These are phyloP conservation scores for Homarus americanus DNA, from an alignment of 1,140 invertebrate genomes.

Conservation along the genomic window DNA sequence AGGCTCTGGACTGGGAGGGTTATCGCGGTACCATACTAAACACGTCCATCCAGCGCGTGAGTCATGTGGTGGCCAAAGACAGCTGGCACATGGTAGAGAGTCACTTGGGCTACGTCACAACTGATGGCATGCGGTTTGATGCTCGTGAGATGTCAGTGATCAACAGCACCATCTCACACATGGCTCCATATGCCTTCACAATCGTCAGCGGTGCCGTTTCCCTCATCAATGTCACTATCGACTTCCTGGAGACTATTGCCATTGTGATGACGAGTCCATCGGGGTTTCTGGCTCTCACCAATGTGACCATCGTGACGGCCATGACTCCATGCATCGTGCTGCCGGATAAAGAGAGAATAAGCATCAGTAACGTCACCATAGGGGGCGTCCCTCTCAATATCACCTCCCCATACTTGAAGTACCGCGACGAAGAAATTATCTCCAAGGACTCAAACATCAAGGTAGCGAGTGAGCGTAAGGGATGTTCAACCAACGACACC, in stretches of 20 bases:
- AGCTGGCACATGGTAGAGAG: slow-evolving; percentile 41
- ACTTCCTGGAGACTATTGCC: slow-evolving; percentile 26
- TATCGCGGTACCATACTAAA: slow-evolving; percentile 54
- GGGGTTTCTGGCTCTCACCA: slow-evolving; percentile 33
- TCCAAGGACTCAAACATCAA: neutral
- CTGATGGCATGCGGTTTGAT: slow-evolving; percentile 44
- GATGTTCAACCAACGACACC: neutral
- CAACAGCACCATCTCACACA: slow-evolving; percentile 38
- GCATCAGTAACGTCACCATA: slow-evolving; percentile 38
- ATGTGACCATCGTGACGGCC: slow-evolving; percentile 41
- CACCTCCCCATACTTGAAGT: slow-evolving; percentile 32
- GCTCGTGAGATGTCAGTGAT: slow-evolving; percentile 39
- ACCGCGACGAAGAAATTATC: slow-evolving; percentile 20
- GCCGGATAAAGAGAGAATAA: slow-evolving; percentile 12
- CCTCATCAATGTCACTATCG: slow-evolving; percentile 44
- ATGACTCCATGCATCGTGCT: slow-evolving; percentile 23
- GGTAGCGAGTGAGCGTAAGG: neutral
- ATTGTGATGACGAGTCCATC: slow-evolving; percentile 6
- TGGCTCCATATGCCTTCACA: slow-evolving; percentile 35
- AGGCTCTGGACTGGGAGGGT: slow-evolving; percentile 41
- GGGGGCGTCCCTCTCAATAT: slow-evolving; percentile 5
- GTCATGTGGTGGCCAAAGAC: slow-evolving; percentile 30
- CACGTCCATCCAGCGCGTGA: slow-evolving; percentile 10
- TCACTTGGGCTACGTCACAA: slow-evolving; percentile 17
- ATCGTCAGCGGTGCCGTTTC: slow-evolving; percentile 31